A percentile compares a stretch with the other conserved stretches of the same genome.
phyloP scores from a whole-genome alignment of 2,888 invertebrate genomes.

The Junonia oenone region DNA sequence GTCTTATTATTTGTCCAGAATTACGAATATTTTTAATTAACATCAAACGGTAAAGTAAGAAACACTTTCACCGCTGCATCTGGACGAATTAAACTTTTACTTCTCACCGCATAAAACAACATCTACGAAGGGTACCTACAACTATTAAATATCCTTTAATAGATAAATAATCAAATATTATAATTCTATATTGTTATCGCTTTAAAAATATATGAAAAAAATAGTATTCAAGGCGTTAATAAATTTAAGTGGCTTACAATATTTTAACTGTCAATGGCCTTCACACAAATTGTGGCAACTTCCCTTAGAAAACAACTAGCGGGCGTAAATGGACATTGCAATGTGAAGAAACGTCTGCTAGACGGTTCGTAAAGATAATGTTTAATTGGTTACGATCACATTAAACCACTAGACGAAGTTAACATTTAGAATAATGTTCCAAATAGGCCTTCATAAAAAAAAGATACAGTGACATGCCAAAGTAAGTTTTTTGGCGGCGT shows the following conservation, averaged over 20 bases:
- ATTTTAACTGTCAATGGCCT: slow-evolving; percentile 10
- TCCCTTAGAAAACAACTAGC: slow-evolving; percentile 39
- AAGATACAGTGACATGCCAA: slow-evolving; percentile 15
- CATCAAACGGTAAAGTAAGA: slow-evolving; percentile 12
- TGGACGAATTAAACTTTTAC: slow-evolving; percentile 21
- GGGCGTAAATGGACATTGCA: slow-evolving; percentile 28
- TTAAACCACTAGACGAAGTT: neutral
- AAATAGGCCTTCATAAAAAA: slow-evolving; percentile 11
- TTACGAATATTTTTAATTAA: neutral
- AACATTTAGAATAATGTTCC: neutral
- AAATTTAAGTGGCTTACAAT: neutral
- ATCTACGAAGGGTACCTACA: neutral
- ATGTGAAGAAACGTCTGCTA: slow-evolving; percentile 19
- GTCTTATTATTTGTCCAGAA: too few relatives aligned
- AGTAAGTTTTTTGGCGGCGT: slow-evolving; percentile 19
- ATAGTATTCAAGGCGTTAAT: neutral
- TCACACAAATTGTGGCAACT: slow-evolving; percentile 35
- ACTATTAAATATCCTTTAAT: neutral
- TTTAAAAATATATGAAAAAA: too few relatives aligned
- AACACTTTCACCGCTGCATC: slow-evolving; percentile 24
- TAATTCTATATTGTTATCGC: too few relatives aligned
- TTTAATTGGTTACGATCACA: slow-evolving; percentile 8
- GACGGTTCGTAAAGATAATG: slow-evolving; percentile 18
- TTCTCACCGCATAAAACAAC: slow-evolving; percentile 12
- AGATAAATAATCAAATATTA: too few relatives aligned